phyloP scores from a whole-genome alignment of 2,888 invertebrate species.

The Nemapogon koenigi region DNA sequence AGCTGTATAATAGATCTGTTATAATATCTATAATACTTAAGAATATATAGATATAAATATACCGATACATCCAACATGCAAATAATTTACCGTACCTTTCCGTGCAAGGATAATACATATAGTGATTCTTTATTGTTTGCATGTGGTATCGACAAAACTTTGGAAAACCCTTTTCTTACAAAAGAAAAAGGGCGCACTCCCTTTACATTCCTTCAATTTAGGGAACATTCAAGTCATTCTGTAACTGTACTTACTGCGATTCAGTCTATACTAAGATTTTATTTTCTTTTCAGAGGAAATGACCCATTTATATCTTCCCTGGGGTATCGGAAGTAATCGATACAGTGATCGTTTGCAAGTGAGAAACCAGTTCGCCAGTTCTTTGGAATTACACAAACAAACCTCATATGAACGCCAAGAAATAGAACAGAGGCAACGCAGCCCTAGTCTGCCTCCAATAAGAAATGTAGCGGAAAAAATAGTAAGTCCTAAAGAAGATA shows the following conservation, averaged over 20 bases:
- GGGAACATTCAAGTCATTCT: too few species aligned
- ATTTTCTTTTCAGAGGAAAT: slow-evolving; percentile 74
- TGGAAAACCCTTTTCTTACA: slow-evolving; percentile 36
- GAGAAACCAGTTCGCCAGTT: slow-evolving; percentile 56
- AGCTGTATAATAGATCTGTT: too few species aligned
- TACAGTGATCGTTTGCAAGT: slow-evolving; percentile 46
- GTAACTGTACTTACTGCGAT: too few species aligned
- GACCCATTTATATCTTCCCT: slow-evolving; percentile 78
- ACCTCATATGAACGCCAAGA: slow-evolving; percentile 51
- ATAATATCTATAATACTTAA: too few species aligned
- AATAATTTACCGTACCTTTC: too few species aligned
- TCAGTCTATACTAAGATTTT: too few species aligned
- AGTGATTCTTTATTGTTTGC: slow-evolving; percentile 19
- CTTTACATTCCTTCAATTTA: too few species aligned
- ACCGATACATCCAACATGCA: too few species aligned
- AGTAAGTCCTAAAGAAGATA: slow-evolving; percentile 32
- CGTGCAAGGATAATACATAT: too few species aligned
- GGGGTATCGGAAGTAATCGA: slow-evolving; percentile 68
- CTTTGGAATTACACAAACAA: slow-evolving; percentile 48
- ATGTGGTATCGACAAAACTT: slow-evolving; percentile 53
- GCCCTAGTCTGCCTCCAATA: slow-evolving; percentile 75
- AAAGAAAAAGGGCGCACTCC: slow-evolving; percentile 32
- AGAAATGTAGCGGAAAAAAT: slow-evolving; percentile 39
- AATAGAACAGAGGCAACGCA: slow-evolving; percentile 51
- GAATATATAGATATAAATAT: too few species aligned